Evolutionary conservation across 2,797 vertebrate genomes (phyloP), one percentile per base, ranked within the genome.

Genomic region (Eupleurogrammus muticus): DNA sequence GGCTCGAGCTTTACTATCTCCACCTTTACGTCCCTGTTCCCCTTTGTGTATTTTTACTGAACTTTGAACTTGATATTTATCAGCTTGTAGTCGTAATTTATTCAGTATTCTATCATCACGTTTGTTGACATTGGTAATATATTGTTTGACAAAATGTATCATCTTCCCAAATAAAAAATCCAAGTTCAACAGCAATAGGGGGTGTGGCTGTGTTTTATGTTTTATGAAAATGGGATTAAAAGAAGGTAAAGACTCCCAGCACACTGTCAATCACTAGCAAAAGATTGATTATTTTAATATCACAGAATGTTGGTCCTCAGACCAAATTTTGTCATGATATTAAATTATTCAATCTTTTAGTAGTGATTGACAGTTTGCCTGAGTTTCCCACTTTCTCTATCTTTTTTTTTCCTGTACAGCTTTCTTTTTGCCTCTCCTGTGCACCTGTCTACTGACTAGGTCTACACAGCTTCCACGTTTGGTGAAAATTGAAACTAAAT

Each of bases 91-190:
- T 84, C 83, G 71, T 79, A 28, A 77, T 73, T 76, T 70, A 77
- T 48, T 87, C 47, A 66, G 36, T 81, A 77, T 60, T 63, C 62
- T 77, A 75, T 50, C 68, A 77, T 81, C 63, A n/a, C 13, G 38
- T 87, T 63, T 81, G 62, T 82, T 79, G 53, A 66, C 56, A 74
- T 66, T 81, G 35, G 51, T 81, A 65, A 52, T 28, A 63, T 66
- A 47, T 52, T 78, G 71, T 81, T 74, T 75, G 51, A 48, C 44
- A 59, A 68, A 68, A 60, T 65, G 68, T 83, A 76, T 73, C 71
- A 76, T 75, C 75, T 75, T 76, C 64, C 44, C 46, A 67, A 86
- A 88, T 90, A 85, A 90, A n/a, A 85, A 84, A 38, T 81, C 9
- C 28, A 63, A 17, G 63, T 73, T 82, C 16, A 68, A 53, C 19